Evolutionary conservation across 1,140 invertebrate genomes (phyloP).

Genomic region (Meloidogyne chitwoodi): DNA sequence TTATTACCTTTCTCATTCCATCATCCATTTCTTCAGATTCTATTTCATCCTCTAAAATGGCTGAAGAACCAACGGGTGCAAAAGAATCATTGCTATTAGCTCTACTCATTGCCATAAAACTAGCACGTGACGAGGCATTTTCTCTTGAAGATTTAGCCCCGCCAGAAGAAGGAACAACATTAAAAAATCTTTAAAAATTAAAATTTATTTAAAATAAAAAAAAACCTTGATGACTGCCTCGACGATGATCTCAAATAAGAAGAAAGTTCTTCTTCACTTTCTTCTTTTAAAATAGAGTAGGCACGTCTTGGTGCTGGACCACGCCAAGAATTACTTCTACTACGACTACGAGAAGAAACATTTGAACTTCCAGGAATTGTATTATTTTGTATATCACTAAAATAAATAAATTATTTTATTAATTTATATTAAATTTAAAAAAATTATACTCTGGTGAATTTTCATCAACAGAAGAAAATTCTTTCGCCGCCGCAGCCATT

Average conservation of each 20-base stretch:
- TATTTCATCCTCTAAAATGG: conserved; percentile 27
- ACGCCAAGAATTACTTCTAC: conserved; percentile 50
- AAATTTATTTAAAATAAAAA: background rate
- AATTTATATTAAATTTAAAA: background rate
- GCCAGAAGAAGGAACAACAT: conserved; percentile 6
- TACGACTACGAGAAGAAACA: conserved; percentile 9
- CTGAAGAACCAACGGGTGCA: conserved; percentile 15
- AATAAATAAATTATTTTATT: background rate
- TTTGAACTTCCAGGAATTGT: background rate
- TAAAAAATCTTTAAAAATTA: conserved; percentile 24
- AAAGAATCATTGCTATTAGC: conserved; percentile 38
- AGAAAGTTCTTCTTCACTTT: conserved; percentile 56
- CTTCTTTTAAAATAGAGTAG: conserved; percentile 58
- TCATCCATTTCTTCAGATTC: conserved; percentile 25
- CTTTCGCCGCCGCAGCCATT: conserved; percentile 3
- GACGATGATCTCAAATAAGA: conserved; percentile 55
- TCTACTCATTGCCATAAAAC: conserved; percentile 22
- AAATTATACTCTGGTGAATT: background rate
- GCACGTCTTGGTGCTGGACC: conserved; percentile 37
- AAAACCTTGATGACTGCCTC: conserved; percentile 57
- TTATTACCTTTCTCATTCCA: background rate
- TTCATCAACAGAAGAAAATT: background rate
- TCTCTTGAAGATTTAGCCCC: background rate
- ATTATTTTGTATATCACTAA: background rate
- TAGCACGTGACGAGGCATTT: conserved; percentile 19